Percentiles rank a stretch among this genome's conserved stretches.
phyloP scores from a whole-genome alignment of 2,113 vertebrate genomes.

The Microcebus ravelobensis region DNA sequence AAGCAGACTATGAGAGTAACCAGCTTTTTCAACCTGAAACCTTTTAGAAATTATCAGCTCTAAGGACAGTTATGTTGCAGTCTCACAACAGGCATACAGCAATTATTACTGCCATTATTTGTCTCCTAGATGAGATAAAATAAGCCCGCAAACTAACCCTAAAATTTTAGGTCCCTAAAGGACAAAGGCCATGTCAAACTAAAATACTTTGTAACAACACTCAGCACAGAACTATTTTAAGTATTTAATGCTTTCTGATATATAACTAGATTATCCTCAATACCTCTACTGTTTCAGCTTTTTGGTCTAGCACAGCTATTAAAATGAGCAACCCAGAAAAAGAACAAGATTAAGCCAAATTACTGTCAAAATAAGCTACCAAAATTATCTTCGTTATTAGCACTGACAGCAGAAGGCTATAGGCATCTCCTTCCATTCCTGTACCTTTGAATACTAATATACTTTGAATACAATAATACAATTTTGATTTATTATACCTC shows the following conservation, averaged over 20 bases:
- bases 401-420: neutral
- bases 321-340: constrained; percentile 47
- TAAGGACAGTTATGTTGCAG: neutral
- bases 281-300: neutral
- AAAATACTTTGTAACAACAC: constrained; percentile 43
- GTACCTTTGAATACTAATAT: neutral
- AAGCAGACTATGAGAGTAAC: neutral
- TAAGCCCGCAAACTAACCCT: constrained; percentile 29
- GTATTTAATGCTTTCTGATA: constrained; percentile 22
- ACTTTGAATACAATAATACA: neutral
- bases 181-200: neutral
- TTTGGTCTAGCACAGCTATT: neutral
- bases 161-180: constrained; percentile 34
- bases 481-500: constrained; percentile 10
- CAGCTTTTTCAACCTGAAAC: constrained; percentile 24
- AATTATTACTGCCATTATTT: neutral
- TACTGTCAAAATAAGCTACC: constrained; percentile 29
- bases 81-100: neutral
- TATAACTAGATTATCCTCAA: neutral
- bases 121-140: neutral
- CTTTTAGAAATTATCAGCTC: neutral
- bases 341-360: constrained; percentile 22
- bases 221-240: constrained; percentile 27
- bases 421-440: neutral
- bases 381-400: constrained; percentile 26